Evolutionary conservation across 92 coral and sea anemone species (phyloP), one percentile per base, ranked within the genome.

Genomic region (Parazoanthus darwini): DNA sequence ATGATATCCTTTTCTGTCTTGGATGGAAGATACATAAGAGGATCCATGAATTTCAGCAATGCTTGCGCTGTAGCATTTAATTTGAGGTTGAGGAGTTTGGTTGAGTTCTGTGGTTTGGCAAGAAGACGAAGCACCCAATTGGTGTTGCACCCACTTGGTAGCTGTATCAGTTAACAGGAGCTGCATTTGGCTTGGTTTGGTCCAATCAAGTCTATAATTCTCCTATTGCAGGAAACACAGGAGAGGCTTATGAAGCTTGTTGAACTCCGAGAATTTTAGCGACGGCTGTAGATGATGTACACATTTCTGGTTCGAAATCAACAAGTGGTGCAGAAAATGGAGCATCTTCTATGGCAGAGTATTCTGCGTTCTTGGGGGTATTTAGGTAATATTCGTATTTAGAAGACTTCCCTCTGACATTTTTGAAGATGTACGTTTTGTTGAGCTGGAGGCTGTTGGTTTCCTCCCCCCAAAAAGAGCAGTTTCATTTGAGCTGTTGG

Each of bases 401-500:
- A 29, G 73, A 16, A 66, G n/a, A 29, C 25, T 66, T 66, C 18
- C 18, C 25, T 1, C 73, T 66, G 73, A 66, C 73, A 66, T 66
- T 66, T 66, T 66, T 66, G 25, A 66, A 66, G n/a, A 29, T 66
- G 0, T 66, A 66, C 73, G 22, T 66, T 29, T 66, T 23, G 73
- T 66, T 66, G 18, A 66, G 25, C 25, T 66, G 16, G 73, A 66
- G 73, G n/a, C n/a, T 66, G 25, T 77, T 44, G 23, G 29, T 44
- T 25, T 77, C 23, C 29, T 77, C 48, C 29, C 81, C 81, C 81
- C 81, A 77, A n/a, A 77, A 36, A 77, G 36, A 20, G 56, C 33
- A 77, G 23, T 36, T 77, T 77, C 23, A 77, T 77, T 25, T 25
- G 35, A 23, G 81, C 81, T 20, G 81, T 77, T 36, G 81, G 81